Conservation (phyloP, 1,140 invertebrate species). For the Lerema accius region DNA sequence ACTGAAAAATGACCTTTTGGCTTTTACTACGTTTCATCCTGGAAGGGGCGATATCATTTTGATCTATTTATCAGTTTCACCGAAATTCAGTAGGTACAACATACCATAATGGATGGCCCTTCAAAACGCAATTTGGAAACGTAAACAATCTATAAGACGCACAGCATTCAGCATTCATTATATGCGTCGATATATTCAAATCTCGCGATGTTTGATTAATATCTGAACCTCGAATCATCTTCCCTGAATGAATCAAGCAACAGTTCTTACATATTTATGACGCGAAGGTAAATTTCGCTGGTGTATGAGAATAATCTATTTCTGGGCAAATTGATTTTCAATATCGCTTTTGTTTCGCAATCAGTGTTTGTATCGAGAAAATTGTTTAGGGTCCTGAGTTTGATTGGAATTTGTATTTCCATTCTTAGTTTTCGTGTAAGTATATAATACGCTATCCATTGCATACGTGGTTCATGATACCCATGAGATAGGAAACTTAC, state of each 20-base stretch:
- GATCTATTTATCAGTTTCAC: background rate
- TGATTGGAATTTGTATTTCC: too few species aligned
- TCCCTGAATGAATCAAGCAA: constrained; percentile 20
- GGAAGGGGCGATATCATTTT: too few species aligned
- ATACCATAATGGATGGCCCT: constrained; percentile 32
- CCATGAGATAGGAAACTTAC: too few species aligned
- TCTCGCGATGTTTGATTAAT: background rate
- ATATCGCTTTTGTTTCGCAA: too few species aligned
- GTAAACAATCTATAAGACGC: constrained; percentile 32
- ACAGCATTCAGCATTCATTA: constrained; percentile 25
- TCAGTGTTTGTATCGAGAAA: too few species aligned
- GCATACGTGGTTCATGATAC: too few species aligned
- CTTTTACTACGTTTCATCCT: too few species aligned
- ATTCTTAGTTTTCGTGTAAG: too few species aligned
- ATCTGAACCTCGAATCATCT: constrained; percentile 10
- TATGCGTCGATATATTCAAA: constrained; percentile 33
- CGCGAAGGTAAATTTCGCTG: background rate
- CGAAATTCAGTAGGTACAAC: background rate
- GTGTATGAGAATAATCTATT: background rate
- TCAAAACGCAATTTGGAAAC: constrained; percentile 31
- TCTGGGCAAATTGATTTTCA: too few species aligned
- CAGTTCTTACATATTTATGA: background rate
- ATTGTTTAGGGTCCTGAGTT: too few species aligned
- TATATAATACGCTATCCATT: too few species aligned
- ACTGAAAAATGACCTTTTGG: too few species aligned